These are phyloP conservation scores for Helogale parvula DNA, from an alignment of 2,113 vertebrate species.

Conservation along the genomic window DNA sequence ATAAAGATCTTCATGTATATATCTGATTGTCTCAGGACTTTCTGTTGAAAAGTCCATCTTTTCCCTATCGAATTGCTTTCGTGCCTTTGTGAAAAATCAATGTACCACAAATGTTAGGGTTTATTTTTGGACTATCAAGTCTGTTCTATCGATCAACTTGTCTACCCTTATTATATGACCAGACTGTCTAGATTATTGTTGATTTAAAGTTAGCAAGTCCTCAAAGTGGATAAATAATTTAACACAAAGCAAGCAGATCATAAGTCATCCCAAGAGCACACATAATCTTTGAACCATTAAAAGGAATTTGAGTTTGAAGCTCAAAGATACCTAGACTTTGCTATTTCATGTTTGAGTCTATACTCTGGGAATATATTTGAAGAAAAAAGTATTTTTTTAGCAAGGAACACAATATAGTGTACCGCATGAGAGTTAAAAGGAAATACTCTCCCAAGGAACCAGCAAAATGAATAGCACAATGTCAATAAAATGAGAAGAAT, in stretches of 20 bases:
- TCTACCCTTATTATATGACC: neutral
- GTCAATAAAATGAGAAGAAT: neutral
- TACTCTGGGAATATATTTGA: neutral
- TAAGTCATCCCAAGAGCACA: neutral
- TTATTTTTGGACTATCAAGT: neutral
- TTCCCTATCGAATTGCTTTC: neutral
- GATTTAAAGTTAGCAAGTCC: neutral
- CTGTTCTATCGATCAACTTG: neutral
- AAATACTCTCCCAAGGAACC: neutral
- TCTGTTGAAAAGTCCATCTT: neutral
- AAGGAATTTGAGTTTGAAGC: neutral
- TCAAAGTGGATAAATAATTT: neutral
- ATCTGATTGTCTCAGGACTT: rapidly evolving
- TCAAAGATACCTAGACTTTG: neutral
- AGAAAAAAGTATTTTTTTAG: neutral
- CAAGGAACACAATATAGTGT: neutral
- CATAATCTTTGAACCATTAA: neutral
- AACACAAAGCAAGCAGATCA: neutral
- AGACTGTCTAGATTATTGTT: neutral
- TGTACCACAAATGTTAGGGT: neutral
- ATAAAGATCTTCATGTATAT: neutral
- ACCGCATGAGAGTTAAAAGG: neutral
- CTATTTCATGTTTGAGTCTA: neutral
- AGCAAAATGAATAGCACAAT: neutral
- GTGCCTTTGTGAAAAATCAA: neutral